Base-by-base conservation (phyloP, 1,140 invertebrate genomes). In the Brachionus plicatilis region DNA sequence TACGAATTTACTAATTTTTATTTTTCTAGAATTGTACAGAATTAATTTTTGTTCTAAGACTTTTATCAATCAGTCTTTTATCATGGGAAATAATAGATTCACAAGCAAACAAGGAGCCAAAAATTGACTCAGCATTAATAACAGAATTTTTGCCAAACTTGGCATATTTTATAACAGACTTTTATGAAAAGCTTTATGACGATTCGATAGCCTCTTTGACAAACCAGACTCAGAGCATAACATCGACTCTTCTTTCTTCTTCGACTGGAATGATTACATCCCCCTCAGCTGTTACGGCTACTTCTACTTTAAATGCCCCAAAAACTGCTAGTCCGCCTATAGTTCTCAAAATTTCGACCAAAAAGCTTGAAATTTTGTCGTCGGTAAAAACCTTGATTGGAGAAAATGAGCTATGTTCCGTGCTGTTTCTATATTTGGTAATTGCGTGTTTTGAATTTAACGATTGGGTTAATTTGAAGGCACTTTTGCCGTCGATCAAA, bases 11-110 rank as follows among this genome's bases (percentile, higher is more conserved):
- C 12, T 68, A 53, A 37, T 85, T 56, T 65, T 86, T 86, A 85
- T 86, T 86, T 86, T 88, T 89, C 24, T 86, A 92, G 91, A 95
- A 97, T 86, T 97, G 97, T 89, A 92, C 94, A 68, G 94, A 98
- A 84, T 90, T 98, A 50, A 94, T 97, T 85, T 89, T 98, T n/a
- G 88, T 98, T 76, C 89, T 98, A 41, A 91, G 96, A 87, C 96
- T 98, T 95, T 90, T 98, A 70, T 93, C 94, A 4, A 89, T 98
- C 50, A 96, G 96, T 6, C 90, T 98, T 12, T 95, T 95, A 88
- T 94, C 96, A 5, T 98, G 96, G 96, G 93, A 95, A 47, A 98
- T 99, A 94, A 97, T 98, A 85, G 94, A 97, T 88, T 95, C 94
- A 17, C 95, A 92, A 87, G 88, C 91, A 80, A 98, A 97, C 86